Base-by-base conservation (phyloP, 2,113 vertebrate genomes). In the Carlito syrichta region DNA sequence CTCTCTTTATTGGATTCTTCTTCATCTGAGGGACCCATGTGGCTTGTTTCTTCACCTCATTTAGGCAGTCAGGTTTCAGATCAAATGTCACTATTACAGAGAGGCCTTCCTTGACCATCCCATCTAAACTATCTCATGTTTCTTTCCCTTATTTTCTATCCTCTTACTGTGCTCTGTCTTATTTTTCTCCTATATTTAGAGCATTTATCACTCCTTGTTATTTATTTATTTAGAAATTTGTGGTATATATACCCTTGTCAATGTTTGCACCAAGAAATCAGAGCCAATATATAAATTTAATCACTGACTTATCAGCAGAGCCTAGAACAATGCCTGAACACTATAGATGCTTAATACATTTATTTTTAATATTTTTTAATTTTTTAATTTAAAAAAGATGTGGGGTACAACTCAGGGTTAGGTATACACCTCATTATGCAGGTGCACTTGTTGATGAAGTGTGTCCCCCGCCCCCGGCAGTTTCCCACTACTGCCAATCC, bases 241-340 rank as follows among this genome's bases (percentile, higher is more conserved):
- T 82, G 13, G 2, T 43, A 32, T 27, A 12, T 25, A 60, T 19
- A 11, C 54, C 17, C n/a, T 0, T 13, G 23, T 0, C 3, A 56
- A 50, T 71, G 62, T 30, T 48, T 81, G 13, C 17, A 56, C 19
- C 3, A 35, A 10, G 25, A 63, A 87, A 86, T 50, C 43, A 76
- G 58, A 92, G 38, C 14, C 27, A 86, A 69, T 22, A 12, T 20
- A 60, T 32, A 40, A 7, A 48, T 86, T 95, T 40, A 54, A 35
- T 81, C 27, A 14, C 45, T 69, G 45, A 50, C 8, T 84, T 5
- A 56, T 40, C 11, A 27, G 32, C 45, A 66, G 27, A 85, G 23
- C 40, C 40, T 79, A 45, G 32, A 50, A 38, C 11, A 43, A 71
- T 62, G 25, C 1, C 16, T 38, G 48, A 63, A 50, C 2, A 22